Percentiles rank a stretch among this genome's conserved stretches.
phyloP scores from a whole-genome alignment of 1,140 invertebrate species.

The Acromyrmex echinatior region DNA sequence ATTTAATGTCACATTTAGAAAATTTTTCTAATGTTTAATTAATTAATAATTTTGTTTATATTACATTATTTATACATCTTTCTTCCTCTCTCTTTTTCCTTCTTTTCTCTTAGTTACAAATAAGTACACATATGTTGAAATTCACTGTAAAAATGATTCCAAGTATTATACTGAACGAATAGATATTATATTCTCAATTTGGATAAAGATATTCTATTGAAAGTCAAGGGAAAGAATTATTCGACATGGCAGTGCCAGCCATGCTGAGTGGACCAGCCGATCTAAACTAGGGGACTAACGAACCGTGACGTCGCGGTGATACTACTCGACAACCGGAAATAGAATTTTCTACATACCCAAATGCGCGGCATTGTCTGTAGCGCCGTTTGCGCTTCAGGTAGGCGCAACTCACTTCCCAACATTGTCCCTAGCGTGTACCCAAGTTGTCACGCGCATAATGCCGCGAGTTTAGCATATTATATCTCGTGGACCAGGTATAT shows the following conservation, averaged over 20 bases:
- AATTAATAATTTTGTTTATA: neutral
- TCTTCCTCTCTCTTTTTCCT: neutral
- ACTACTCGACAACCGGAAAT: slow-evolving; percentile 74
- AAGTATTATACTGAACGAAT: neutral
- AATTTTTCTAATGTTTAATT: neutral
- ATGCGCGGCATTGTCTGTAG: slow-evolving; percentile 70
- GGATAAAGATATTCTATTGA: slow-evolving; percentile 44
- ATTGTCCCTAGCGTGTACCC: slow-evolving; percentile 78
- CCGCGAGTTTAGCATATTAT: slow-evolving; percentile 80
- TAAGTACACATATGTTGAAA: neutral
- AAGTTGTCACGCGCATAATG: slow-evolving; percentile 82
- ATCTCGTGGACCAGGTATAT: slow-evolving; percentile 81
- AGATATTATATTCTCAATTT: neutral
- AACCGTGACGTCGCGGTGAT: slow-evolving; percentile 74
- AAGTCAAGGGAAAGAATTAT: slow-evolving; percentile 4
- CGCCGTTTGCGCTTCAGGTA: slow-evolving; percentile 68
- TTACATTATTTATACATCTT: too few relatives aligned
- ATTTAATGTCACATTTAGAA: neutral
- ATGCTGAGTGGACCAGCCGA: slow-evolving; percentile 34
- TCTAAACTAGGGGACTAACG: slow-evolving; percentile 63
- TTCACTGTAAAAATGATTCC: neutral
- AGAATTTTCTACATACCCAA: slow-evolving; percentile 74
- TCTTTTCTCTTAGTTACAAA: neutral
- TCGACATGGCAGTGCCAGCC: neutral
- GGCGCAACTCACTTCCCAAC: slow-evolving; percentile 60